Base-by-base conservation (phyloP, 2,888 invertebrate genomes). In the Drosophila eohydei region DNA sequence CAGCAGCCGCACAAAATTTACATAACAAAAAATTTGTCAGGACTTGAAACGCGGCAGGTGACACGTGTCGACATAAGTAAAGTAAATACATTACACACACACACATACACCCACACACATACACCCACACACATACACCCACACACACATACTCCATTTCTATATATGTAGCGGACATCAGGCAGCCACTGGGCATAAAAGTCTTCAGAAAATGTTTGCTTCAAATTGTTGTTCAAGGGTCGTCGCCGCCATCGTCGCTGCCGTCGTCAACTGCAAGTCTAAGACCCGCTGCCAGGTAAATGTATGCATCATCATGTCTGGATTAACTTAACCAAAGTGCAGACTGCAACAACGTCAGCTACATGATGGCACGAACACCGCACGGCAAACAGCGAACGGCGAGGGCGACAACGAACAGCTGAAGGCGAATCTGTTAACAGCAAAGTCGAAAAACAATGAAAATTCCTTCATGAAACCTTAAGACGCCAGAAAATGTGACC, bases 311-410 rank as follows among this genome's bases (percentile, higher is more conserved):
- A 90, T 91, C 91, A 84, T 88, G 89, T 84, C 81, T 83, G 90
- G 91, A 91, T 90, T 89, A 88, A 88, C 81, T 79, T 91, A 91
- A 86, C 91, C 88, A 90, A 89, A 80, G 78, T 76, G 71, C 73
- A 57, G 69, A 68, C 62, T 52, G 43, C 70, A 69, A 32, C 48
- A 60, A 41, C 50, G 32, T 16, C 80, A 68, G 56, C 57, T 16
- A 50, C 46, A 44, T 9, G 30, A 54, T 38, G 21, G 50, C 80
- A 72, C 73, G 71, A 80, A 81, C 78, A 66, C 40, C 46, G 51
- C 55, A 67, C 52, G 56, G 48, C 58, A 8, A n/a, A 41, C 34
- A 8, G 34, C 14, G 8, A 6, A 34, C 21, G 21, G 1, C 21
- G 55, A 55, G 16, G 55, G 55, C 30, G 30, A 12, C 28, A 14